Evolutionary conservation across 1,140 invertebrate genomes (phyloP).

Genomic region (Saxidomus purpurata): DNA sequence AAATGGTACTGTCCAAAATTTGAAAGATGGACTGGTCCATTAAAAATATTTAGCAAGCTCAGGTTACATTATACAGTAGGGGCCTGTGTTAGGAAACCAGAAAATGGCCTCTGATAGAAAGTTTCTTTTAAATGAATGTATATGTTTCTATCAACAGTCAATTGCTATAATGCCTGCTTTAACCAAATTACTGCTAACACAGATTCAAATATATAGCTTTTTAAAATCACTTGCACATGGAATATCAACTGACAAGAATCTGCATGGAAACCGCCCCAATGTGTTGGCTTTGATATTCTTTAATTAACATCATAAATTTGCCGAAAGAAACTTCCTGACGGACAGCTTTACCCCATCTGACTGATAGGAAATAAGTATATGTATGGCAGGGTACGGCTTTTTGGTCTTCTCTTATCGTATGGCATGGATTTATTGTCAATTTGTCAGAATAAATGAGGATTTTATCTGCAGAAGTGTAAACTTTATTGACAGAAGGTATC

Average conservation of each 20-base stretch:
- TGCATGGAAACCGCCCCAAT: not conserved
- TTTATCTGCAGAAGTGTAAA: constrained; percentile 31
- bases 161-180: too few relatives aligned
- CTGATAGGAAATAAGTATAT: constrained; percentile 22
- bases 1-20: too few relatives aligned
- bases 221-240: too few relatives aligned
- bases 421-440: constrained; percentile 57
- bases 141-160: too few relatives aligned
- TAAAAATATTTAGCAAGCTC: too few relatives aligned
- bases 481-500: constrained; percentile 32
- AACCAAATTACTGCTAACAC: too few relatives aligned
- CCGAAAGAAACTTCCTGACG: not conserved
- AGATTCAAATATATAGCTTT: too few relatives aligned
- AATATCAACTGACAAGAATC: not conserved
- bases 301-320: constrained; percentile 34
- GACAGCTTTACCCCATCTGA: not conserved
- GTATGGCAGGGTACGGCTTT: constrained; percentile 13
- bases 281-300: not conserved
- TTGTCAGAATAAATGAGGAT: constrained; percentile 39
- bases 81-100: too few relatives aligned
- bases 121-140: too few relatives aligned
- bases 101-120: too few relatives aligned
- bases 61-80: too few relatives aligned
- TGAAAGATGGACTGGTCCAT: too few relatives aligned
- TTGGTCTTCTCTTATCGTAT: constrained; percentile 33